These are phyloP conservation scores for Oenanthe oenanthe DNA, from an alignment of 2,113 vertebrate species.

Conservation along the genomic window DNA sequence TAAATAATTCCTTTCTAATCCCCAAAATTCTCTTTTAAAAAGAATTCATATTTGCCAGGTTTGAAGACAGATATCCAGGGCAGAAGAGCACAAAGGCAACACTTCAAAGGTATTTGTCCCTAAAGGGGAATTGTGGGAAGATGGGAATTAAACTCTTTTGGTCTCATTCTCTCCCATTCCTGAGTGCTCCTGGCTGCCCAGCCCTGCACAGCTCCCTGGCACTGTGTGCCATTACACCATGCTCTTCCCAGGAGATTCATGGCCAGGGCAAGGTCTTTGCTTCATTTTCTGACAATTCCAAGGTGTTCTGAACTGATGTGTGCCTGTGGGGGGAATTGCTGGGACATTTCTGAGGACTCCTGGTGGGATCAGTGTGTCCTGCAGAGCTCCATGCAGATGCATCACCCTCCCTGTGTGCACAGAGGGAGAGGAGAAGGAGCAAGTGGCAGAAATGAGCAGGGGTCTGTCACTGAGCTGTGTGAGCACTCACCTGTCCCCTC, in stretches of 20 bases:
- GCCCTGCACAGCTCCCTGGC: neutral
- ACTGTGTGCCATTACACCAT: neutral
- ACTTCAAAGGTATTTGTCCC: neutral
- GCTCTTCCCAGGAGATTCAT: neutral
- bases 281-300: neutral
- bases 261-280: neutral
- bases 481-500: neutral
- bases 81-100: neutral
- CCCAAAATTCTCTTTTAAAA: neutral
- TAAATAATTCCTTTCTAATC: neutral
- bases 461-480: neutral
- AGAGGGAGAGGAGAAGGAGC: neutral
- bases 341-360: neutral
- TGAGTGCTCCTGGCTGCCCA: neutral
- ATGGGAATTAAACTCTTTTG: neutral
- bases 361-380: neutral
- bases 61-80: neutral
- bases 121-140: neutral
- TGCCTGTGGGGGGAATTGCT: accelerated
- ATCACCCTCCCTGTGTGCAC: neutral
- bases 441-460: neutral
- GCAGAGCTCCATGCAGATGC: neutral
- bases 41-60: neutral
- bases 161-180: neutral
- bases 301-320: accelerated